Conservation (phyloP, 2,113 vertebrate species). For the Eptatretus burgeri region DNA sequence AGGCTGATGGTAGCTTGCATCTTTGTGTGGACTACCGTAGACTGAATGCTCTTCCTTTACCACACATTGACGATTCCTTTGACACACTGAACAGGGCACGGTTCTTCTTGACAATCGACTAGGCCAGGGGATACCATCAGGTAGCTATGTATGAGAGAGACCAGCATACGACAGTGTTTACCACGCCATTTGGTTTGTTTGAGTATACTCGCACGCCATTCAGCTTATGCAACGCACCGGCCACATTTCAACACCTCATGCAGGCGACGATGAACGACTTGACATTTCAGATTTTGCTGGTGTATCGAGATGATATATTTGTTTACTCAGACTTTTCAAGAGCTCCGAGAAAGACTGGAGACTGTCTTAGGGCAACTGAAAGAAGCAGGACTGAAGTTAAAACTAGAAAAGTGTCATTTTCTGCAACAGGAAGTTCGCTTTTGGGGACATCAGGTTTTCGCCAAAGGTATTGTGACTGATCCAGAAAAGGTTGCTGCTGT, state of each 20-base stretch:
- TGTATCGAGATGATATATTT: too few species aligned
- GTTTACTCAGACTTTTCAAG: too few species aligned
- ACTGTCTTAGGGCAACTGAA: too few species aligned
- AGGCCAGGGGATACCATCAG: background rate
- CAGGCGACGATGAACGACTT: too few species aligned
- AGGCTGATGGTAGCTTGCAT: background rate
- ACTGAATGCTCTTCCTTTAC: background rate
- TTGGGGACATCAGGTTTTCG: too few species aligned
- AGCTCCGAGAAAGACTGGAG: too few species aligned
- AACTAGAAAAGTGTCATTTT: too few species aligned
- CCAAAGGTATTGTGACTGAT: too few species aligned
- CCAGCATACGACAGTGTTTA: background rate
- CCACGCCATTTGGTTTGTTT: background rate
- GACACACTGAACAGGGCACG: background rate
- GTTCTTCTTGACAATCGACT: background rate
- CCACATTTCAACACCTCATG: background rate
- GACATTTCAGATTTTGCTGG: too few species aligned
- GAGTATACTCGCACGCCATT: background rate
- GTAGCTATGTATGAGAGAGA: background rate
- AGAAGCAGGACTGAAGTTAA: too few species aligned
- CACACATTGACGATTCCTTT: background rate
- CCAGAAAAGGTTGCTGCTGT: too few species aligned
- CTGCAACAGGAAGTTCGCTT: too few species aligned
- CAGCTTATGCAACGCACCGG: background rate
- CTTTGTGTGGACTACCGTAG: background rate